phyloP scores from a whole-genome alignment of 2,888 invertebrate species.

The Micoletzkya japonica region DNA sequence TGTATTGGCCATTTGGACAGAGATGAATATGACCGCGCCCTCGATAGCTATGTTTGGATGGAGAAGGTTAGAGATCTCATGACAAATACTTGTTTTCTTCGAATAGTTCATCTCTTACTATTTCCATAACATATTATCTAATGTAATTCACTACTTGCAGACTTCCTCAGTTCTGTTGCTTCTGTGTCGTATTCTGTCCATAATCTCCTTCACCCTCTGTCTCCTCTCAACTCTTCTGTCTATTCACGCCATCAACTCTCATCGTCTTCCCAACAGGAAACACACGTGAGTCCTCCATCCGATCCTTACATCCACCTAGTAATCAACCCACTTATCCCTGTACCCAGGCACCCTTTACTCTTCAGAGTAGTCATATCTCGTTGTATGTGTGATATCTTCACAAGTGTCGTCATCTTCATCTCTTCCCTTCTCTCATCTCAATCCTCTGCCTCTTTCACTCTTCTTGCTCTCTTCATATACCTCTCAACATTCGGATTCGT shows the following conservation, averaged over 20 bases:
- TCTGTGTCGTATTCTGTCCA: not conserved
- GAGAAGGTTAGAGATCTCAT: too few relatives aligned
- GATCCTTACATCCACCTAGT: not conserved
- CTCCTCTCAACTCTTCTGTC: not conserved
- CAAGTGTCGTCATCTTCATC: slow-evolving; percentile 28
- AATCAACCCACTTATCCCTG: too few relatives aligned
- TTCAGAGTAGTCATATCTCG: slow-evolving; percentile 10
- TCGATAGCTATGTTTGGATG: too few relatives aligned
- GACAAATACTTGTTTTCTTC: too few relatives aligned
- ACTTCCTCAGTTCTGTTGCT: slow-evolving; percentile 7
- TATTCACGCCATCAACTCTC: slow-evolving; percentile 8
- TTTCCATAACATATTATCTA: too few relatives aligned
- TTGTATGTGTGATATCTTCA: slow-evolving; percentile 7
- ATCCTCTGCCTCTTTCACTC: slow-evolving; percentile 43
- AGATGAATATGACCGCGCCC: too few relatives aligned
- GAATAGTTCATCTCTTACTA: too few relatives aligned
- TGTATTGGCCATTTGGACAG: too few relatives aligned
- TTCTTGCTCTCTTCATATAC: slow-evolving; percentile 48
- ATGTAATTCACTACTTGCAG: too few relatives aligned
- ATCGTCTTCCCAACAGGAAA: slow-evolving; percentile 8
- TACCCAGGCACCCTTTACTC: too few relatives aligned
- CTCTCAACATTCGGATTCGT: slow-evolving; percentile 50
- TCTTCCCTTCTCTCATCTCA: slow-evolving; percentile 26
- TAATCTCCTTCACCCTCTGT: not conserved
- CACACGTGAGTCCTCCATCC: not conserved